Base-by-base conservation (phyloP, 2,888 invertebrate genomes). In the Copidosoma aretas region DNA sequence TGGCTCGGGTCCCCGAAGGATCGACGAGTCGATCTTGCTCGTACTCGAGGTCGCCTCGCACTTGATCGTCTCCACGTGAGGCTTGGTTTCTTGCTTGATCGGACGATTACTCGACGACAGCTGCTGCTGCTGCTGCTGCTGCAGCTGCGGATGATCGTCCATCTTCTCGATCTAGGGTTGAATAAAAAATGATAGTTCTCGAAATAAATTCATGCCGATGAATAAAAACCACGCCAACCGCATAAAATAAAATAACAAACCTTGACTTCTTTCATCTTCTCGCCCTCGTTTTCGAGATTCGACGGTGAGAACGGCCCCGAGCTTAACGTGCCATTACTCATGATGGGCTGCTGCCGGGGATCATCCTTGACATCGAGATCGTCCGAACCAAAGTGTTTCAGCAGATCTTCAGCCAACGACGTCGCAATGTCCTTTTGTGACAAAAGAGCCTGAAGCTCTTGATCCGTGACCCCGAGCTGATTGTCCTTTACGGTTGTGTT, bases 361-460 rank as follows among this genome's bases (percentile, higher is more conserved):
- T 80, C 84, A 2, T 84, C 84, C 64, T 85, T 85, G 0, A 84
- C 84, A 60, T 88, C 88, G 1, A 91, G 86, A 72, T 89, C 90
- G 17, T 91, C 89, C 22, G 91, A 91, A 15, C 91, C 91, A 79
- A 95, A 93, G 77, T 94, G 92, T 82, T 94, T 93, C 64, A 96
- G 86, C 68, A 96, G 85, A 84, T 96, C 94, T 83, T 96, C 96
- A 54, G 95, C 93, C 72, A 95, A 86, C 51, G 93, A 91, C 69
- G 93, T 91, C 0, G 91, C 88, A 60, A 91, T 87, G 78, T 91
- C 92, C 75, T 91, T 91, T 75, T 91, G 90, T 1, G 91, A 90
- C n/a, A 93, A 84, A 52, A 92, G 83, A 71, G 90, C 71, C 17
- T 71, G 71, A 0, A 71, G 53, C 43, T 71, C 71, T n/a, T 68